Evolutionary conservation across 2,113 vertebrate genomes (phyloP).

Genomic region (Anthoscopus minutus): DNA sequence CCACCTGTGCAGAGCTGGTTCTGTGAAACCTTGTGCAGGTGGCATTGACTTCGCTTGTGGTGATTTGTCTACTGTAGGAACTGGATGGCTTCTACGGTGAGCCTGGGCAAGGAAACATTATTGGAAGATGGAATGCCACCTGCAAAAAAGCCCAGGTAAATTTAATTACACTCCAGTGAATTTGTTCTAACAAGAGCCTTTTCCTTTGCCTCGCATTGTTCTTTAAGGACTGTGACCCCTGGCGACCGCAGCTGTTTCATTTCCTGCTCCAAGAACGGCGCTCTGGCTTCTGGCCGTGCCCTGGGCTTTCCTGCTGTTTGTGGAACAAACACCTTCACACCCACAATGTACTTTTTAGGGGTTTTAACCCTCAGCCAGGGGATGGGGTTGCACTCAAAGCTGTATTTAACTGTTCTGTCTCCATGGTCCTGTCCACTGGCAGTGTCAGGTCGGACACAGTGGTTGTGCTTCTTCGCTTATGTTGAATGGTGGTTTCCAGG

Average conservation of each 20-base stretch:
- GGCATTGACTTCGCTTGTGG: background rate
- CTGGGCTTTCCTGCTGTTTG: background rate
- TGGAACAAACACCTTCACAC: background rate
- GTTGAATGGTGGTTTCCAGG: background rate
- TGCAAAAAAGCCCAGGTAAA: slow-evolving; percentile 90
- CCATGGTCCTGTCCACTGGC: accelerated
- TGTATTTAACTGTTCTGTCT: background rate
- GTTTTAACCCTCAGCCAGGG: background rate
- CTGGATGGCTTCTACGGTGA: slow-evolving; percentile 89
- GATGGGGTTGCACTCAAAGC: background rate
- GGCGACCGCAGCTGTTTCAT: accelerated
- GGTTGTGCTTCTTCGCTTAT: accelerated
- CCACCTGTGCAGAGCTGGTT: background rate
- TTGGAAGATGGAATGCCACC: slow-evolving; percentile 82
- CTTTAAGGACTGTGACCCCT: background rate
- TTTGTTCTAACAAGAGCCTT: background rate
- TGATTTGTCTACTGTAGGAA: slow-evolving; percentile 69
- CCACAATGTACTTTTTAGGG: accelerated
- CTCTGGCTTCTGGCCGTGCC: background rate
- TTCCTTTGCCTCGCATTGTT: background rate
- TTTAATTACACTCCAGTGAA: background rate
- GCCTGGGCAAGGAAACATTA: slow-evolving; percentile 76
- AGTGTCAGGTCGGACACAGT: accelerated
- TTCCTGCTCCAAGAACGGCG: background rate
- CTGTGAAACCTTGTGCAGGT: background rate